Conservation (phyloP, 2,888 invertebrate species). For the Phaonia tiefii region DNA sequence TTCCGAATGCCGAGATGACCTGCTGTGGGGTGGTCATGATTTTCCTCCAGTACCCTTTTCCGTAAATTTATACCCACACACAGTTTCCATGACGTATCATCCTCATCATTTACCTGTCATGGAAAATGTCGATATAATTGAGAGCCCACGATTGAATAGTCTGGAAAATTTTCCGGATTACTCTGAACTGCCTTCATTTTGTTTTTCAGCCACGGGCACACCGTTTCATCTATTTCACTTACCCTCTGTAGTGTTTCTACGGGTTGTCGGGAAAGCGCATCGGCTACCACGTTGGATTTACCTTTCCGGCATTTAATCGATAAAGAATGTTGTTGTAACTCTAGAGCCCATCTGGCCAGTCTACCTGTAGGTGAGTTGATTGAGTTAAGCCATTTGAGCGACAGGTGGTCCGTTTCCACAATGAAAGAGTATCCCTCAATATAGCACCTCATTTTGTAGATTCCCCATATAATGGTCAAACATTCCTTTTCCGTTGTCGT, state of each 20-base stretch:
- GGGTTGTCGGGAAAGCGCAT: slow-evolving; percentile 35
- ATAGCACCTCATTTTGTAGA: slow-evolving; percentile 56
- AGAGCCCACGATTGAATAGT: background rate
- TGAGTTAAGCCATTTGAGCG: slow-evolving; percentile 39
- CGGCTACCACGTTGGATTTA: slow-evolving; percentile 31
- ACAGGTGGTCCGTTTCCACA: slow-evolving; percentile 25
- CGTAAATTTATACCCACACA: slow-evolving; percentile 14
- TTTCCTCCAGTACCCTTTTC: slow-evolving; percentile 13
- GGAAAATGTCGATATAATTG: slow-evolving; percentile 30
- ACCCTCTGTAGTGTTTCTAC: background rate
- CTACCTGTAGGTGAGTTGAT: slow-evolving; percentile 43
- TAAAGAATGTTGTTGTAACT: slow-evolving; percentile 38
- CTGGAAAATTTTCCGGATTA: slow-evolving; percentile 7
- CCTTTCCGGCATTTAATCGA: slow-evolving; percentile 38
- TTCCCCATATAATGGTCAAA: slow-evolving; percentile 55
- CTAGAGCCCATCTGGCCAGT: slow-evolving; percentile 45
- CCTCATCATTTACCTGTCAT: background rate
- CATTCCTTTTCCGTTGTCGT: slow-evolving; percentile 55
- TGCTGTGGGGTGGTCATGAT: background rate
- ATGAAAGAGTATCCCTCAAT: slow-evolving; percentile 37
- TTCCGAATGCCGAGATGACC: slow-evolving; percentile 40
- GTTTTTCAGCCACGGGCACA: background rate
- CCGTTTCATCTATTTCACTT: background rate
- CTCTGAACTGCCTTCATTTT: background rate
- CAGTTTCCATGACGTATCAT: slow-evolving; percentile 27